A percentile compares a stretch with the other conserved stretches of the same genome.
Conservation (phyloP, 2,888 invertebrate species). For the Carterocephalus palaemon region DNA sequence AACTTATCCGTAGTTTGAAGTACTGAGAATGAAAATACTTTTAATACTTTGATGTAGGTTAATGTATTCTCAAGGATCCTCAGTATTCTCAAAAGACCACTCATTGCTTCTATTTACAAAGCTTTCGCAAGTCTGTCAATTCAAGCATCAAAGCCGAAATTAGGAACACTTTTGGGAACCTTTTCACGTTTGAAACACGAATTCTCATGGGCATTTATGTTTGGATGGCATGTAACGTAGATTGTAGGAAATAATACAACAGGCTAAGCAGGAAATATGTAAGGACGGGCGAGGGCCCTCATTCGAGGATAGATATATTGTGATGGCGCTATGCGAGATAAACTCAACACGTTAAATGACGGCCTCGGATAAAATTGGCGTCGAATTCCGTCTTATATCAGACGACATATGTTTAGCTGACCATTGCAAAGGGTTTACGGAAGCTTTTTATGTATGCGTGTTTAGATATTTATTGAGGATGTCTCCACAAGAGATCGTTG, state of each 20-base stretch:
- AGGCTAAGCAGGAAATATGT: constrained; percentile 45
- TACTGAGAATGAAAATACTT: too few relatives aligned
- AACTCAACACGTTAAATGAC: constrained; percentile 26
- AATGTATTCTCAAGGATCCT: too few relatives aligned
- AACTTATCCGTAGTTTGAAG: too few relatives aligned
- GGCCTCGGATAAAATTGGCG: constrained; percentile 2
- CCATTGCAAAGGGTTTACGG: background rate
- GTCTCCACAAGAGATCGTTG: constrained; percentile 4
- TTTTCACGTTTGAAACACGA: constrained; percentile 1
- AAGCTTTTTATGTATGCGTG: constrained; percentile 8
- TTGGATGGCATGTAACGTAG: constrained; percentile 30
- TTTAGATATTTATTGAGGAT: constrained; percentile 13
- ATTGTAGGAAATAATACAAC: constrained; percentile 37
- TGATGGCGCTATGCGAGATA: constrained; percentile 36
- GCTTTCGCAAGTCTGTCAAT: too few relatives aligned
- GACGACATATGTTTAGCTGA: constrained; percentile 2
- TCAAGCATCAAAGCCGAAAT: too few relatives aligned
- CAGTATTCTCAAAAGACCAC: too few relatives aligned
- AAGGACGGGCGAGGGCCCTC: constrained; percentile 37
- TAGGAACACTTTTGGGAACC: constrained; percentile 2
- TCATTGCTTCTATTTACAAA: too few relatives aligned
- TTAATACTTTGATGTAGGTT: too few relatives aligned
- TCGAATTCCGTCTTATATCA: constrained; percentile 14
- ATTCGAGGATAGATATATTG: constrained; percentile 36
- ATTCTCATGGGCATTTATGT: constrained; percentile 13